These are phyloP conservation scores for Nesometra sesokonis DNA, from an alignment of 35 echinoderm and acorn worm species.

Conservation along the genomic window DNA sequence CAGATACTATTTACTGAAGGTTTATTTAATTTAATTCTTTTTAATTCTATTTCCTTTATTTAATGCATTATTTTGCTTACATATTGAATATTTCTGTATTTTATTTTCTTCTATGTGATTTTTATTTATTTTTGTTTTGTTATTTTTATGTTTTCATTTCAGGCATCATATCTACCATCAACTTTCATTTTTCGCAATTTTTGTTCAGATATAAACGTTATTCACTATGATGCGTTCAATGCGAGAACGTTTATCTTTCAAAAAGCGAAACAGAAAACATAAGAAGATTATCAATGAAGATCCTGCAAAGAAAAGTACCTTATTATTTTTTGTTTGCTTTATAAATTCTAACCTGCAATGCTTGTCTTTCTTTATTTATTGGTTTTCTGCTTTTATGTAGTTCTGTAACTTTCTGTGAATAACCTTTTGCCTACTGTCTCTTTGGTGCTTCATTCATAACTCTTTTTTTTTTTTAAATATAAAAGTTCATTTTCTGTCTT, in stretches of 20 bases:
- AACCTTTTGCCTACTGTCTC: no score
- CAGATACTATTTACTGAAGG: no score
- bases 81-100: background rate
- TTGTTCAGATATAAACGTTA: background rate
- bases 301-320: background rate
- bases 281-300: background rate
- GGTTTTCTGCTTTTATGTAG: no score
- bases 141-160: background rate
- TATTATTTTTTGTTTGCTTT: background rate
- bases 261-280: background rate
- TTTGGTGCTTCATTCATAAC: no score
- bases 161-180: background rate
- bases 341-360: background rate
- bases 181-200: constrained; percentile 1
- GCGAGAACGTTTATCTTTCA: background rate
- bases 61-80: background rate
- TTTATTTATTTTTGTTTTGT: background rate
- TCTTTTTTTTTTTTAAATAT: no score
- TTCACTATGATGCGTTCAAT: background rate
- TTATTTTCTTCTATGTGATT: background rate
- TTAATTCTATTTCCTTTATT: no score
- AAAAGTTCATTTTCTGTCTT: no score
- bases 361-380: background rate
- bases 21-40: no score
- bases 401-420: no score